These are phyloP conservation scores for Anhinga anhinga DNA, from an alignment of 2,113 vertebrate genomes.

Conservation along the genomic window DNA sequence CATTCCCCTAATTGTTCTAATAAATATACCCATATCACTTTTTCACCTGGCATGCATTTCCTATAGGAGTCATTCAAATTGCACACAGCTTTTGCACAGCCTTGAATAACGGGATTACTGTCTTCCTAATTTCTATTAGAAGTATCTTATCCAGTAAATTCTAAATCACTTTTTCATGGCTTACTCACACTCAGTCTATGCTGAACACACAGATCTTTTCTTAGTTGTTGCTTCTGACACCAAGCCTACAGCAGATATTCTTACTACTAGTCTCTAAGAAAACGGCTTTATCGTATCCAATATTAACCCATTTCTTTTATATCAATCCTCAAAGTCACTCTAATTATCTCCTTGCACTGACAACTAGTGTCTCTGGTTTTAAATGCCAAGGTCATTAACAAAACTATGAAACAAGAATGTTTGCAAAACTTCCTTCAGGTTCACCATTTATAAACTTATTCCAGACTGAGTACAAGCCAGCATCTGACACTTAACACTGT, in stretches of 20 bases:
- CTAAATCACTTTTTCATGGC: neutral
- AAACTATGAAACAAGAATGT: neutral
- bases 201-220: neutral
- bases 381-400: neutral
- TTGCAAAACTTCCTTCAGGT: neutral
- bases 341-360: neutral
- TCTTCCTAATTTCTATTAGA: neutral
- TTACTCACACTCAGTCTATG: neutral
- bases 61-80: neutral
- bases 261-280: neutral
- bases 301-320: neutral
- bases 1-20: neutral
- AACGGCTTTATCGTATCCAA: neutral
- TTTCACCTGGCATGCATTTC: neutral
- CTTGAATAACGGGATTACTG: neutral
- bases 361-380: neutral
- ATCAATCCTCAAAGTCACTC: neutral
- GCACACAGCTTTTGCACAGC: neutral
- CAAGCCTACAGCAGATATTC: neutral
- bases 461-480: neutral
- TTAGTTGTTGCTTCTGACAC: neutral
- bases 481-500: neutral
- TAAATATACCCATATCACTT: neutral
- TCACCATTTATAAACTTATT: neutral
- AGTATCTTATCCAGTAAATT: neutral